Conservation (phyloP, 2,113 vertebrate species). For the Engraulis encrasicolus region DNA sequence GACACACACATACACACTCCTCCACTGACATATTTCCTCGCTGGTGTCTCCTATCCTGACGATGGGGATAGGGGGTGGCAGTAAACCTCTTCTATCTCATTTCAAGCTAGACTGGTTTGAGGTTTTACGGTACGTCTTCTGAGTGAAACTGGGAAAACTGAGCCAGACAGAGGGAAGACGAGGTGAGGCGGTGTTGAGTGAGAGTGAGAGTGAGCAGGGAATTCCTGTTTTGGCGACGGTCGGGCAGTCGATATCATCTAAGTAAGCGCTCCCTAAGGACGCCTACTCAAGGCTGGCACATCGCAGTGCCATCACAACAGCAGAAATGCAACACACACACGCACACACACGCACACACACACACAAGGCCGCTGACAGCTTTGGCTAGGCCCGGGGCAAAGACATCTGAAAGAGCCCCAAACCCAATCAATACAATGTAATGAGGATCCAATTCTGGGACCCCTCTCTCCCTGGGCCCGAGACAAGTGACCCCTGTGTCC, state of each 20-base stretch:
- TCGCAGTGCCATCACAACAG: background rate
- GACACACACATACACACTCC: too few species aligned
- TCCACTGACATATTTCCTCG: background rate
- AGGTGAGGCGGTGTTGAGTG: slow-evolving; percentile 16
- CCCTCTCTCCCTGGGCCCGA: too few species aligned
- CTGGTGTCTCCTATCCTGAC: slow-evolving; percentile 8
- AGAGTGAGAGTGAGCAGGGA: background rate
- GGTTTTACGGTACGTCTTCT: background rate
- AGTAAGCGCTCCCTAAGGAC: background rate
- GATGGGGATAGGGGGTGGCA: background rate
- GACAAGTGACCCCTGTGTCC: too few species aligned
- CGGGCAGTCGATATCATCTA: background rate
- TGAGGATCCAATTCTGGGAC: too few species aligned
- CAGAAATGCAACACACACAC: slow-evolving; percentile 11
- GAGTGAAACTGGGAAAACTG: background rate
- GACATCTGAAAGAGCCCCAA: too few species aligned
- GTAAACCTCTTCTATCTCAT: slow-evolving; percentile 52
- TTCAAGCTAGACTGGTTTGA: slow-evolving; percentile 53
- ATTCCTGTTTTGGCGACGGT: background rate
- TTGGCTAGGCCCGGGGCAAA: too few species aligned
- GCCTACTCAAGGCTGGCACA: background rate
- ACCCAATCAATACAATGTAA: too few species aligned
- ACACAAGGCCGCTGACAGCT: too few species aligned
- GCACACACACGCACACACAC: background rate
- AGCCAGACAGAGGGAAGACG: too few species aligned